Percentiles rank a stretch among this genome's conserved stretches.
Evolutionary conservation across 1,140 invertebrate species (phyloP).

Genomic region (Macrotrachela quadricornifera): DNA sequence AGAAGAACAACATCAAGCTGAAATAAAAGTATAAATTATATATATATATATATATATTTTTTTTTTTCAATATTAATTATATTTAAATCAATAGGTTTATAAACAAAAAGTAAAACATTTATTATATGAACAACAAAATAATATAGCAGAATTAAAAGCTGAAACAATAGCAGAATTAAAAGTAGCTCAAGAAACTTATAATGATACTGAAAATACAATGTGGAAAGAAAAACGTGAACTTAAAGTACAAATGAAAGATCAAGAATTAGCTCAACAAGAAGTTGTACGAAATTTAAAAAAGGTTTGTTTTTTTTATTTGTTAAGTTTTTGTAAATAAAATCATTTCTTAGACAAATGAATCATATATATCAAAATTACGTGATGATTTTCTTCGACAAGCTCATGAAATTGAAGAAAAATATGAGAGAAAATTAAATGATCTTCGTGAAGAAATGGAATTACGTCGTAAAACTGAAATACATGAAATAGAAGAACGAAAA

Average conservation of each 20-base stretch:
- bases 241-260: constrained; percentile 48
- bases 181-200: constrained; percentile 47
- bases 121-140: constrained; percentile 67
- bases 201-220: constrained; percentile 48
- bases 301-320: constrained; percentile 24
- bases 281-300: constrained; percentile 41
- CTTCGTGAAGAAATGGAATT: constrained; percentile 50
- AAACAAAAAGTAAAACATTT: constrained; percentile 79
- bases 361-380: constrained; percentile 44
- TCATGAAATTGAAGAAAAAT: constrained; percentile 53
- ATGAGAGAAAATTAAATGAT: constrained; percentile 50
- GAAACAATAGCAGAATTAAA: constrained; percentile 52
- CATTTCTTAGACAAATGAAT: constrained; percentile 29
- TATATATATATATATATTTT: background rate
- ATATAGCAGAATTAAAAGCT: constrained; percentile 51
- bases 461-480: constrained; percentile 42
- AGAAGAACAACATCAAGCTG: constrained; percentile 58
- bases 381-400: constrained; percentile 49
- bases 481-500: constrained; percentile 67
- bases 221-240: constrained; percentile 53
- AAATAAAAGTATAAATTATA: constrained; percentile 41
- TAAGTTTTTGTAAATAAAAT: background rate
- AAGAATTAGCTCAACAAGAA: constrained; percentile 43
- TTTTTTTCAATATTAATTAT: background rate
- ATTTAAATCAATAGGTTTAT: constrained; percentile 34